Conservation (phyloP, 2,888 invertebrate species). For the Argyresthia albistria region DNA sequence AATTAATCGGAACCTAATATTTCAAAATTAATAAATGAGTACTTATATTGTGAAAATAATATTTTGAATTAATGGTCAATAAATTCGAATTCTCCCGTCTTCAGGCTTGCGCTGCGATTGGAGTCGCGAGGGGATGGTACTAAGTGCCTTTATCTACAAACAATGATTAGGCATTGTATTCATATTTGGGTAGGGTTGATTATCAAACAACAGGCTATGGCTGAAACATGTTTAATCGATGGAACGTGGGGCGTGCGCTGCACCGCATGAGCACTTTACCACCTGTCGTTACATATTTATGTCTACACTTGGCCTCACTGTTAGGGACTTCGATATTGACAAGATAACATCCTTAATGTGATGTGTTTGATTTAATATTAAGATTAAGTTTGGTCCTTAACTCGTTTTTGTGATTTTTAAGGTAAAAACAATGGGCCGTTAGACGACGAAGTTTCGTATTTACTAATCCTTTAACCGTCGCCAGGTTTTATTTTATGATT, state of each 20-base stretch:
- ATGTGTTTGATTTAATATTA: conserved; percentile 74
- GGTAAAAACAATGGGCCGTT: conserved; percentile 45
- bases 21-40: conserved; percentile 74
- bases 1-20: conserved; percentile 73
- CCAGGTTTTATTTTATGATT: too few relatives aligned
- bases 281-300: conserved; percentile 73
- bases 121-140: conserved; percentile 17
- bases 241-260: conserved; percentile 55
- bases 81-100: conserved; percentile 73
- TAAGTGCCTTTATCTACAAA: conserved; percentile 16
- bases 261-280: conserved; percentile 70
- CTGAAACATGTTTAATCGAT: conserved; percentile 31
- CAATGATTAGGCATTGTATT: conserved; percentile 33
- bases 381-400: conserved; percentile 60
- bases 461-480: too few relatives aligned
- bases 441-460: conserved; percentile 6
- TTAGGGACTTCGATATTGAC: conserved; percentile 72
- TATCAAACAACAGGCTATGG: conserved; percentile 28
- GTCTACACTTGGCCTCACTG: conserved; percentile 72
- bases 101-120: conserved; percentile 65
- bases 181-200: conserved; percentile 38
- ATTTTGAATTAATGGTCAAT: conserved; percentile 73
- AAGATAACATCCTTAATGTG: conserved; percentile 74
- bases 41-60: conserved; percentile 74
- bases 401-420: conserved; percentile 35